phyloP scores from a whole-genome alignment of 2,797 vertebrate genomes.

The Sebastes flavidus region DNA sequence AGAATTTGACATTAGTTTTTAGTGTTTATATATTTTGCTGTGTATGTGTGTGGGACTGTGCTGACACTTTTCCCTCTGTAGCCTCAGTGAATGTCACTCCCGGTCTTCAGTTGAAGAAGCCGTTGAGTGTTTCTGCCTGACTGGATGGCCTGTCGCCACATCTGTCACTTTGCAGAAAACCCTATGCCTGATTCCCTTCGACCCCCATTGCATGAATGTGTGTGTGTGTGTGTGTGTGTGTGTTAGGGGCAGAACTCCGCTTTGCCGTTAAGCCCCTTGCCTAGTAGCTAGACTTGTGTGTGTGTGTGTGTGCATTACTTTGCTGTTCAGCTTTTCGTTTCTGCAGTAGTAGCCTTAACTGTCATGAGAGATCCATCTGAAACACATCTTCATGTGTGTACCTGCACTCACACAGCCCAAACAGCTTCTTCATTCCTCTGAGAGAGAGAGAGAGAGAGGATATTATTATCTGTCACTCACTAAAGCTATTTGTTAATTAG shows the following conservation, averaged over 20 bases:
- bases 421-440: background rate
- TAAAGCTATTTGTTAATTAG: slow-evolving; percentile 1
- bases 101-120: slow-evolving; percentile 53
- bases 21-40: background rate
- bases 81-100: slow-evolving; percentile 59
- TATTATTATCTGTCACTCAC: background rate
- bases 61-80: slow-evolving; percentile 29
- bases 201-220: slow-evolving; percentile 10
- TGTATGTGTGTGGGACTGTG: background rate
- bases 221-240: background rate
- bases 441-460: background rate
- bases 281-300: background rate
- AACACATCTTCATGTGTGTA: background rate
- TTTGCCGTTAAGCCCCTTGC: background rate
- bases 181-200: slow-evolving; percentile 44
- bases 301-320: background rate
- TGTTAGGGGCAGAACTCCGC: background rate
- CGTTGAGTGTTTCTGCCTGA: slow-evolving; percentile 69
- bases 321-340: background rate
- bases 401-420: background rate
- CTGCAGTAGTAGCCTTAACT: background rate
- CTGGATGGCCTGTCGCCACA: slow-evolving; percentile 69
- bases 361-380: background rate
- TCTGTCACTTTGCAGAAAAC: slow-evolving; percentile 69
- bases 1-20: background rate